Base-by-base conservation (phyloP, 2,113 vertebrate species). In the Crypturellus undulatus region DNA sequence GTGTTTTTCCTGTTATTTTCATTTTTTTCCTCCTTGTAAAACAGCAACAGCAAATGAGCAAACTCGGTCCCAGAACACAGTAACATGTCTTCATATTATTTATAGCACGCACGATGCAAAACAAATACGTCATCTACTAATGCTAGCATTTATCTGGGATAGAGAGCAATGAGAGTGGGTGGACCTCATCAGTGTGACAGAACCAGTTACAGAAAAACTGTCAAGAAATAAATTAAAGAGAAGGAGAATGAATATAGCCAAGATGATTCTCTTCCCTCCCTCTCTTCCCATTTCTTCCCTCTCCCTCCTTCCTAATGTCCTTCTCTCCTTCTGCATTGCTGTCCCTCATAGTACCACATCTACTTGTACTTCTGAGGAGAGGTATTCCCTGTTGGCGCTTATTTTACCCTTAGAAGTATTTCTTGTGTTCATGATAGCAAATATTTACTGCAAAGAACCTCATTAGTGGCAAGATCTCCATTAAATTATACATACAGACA, bases 121-220 rank as follows among this genome's bases (percentile, higher is more conserved):
- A 77, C 59, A 79, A 70, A 62, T 81, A 42, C 1, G 3, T 79
- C 30, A 58, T 56, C 85, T 85, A 16, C 56, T 82, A 69, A 80
- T 19, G 34, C 40, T 79, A 84, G 63, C 45, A 63, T 38, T 87
- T 93, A 63, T 81, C 69, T 90, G 91, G 70, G 49, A 70, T 22
- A 88, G 43, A 60, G n/a, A 81, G 28, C 32, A 75, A 13, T 49
- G 38, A 51, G 90, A 81, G 32, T 71, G 38, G 63, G 82, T 81
- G 76, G 49, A 90, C 38, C 36, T 69, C 9, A 3, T 16, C 58
- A 38, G 22, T 67, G 71, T 3, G 19, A 82, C 25, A 51, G 59
- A 82, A 80, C 34, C n/a, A 78, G 3, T 54, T 73, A 71, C n/a
- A 45, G 25, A 52, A 72, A 78, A 73, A 17, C 42, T 87, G 20